Evolutionary conservation across 2,888 invertebrate genomes (phyloP).

Genomic region (Cantharis lateralis): DNA sequence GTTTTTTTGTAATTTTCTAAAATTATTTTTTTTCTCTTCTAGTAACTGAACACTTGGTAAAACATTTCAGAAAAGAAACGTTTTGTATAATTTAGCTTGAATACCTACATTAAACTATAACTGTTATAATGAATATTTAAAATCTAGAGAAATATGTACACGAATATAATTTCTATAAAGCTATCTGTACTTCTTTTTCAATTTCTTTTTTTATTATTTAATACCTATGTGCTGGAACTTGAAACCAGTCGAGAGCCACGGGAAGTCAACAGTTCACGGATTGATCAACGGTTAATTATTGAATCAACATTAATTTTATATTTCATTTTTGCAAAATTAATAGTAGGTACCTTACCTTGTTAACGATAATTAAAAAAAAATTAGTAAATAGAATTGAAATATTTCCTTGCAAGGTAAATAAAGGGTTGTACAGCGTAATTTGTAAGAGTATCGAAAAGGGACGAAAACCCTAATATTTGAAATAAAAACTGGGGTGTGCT

Average conservation of each 20-base stretch:
- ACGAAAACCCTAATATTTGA: constrained; percentile 10
- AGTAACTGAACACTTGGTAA: not conserved
- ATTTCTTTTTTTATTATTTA: not conserved
- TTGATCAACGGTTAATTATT: constrained; percentile 3
- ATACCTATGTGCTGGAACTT: not conserved
- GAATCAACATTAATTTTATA: not conserved
- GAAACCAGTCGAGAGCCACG: constrained; percentile 1
- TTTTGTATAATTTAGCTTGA: not conserved
- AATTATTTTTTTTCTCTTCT: not conserved
- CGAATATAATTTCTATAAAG: not conserved
- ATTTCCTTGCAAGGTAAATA: not conserved
- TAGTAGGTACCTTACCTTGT: not conserved
- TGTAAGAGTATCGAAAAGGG: not conserved
- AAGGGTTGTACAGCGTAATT: not conserved
- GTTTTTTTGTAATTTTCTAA: not conserved
- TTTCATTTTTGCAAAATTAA: not conserved
- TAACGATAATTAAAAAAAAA: not conserved
- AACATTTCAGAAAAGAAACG: not conserved
- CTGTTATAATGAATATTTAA: not conserved
- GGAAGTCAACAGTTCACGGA: not conserved
- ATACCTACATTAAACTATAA: not conserved
- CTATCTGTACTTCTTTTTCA: not conserved
- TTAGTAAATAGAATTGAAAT: not conserved
- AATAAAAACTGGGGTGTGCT: constrained; percentile 17
- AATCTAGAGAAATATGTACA: not conserved